Conservation (phyloP, 2,797 vertebrate genomes). For the Trematomus bernacchii region DNA sequence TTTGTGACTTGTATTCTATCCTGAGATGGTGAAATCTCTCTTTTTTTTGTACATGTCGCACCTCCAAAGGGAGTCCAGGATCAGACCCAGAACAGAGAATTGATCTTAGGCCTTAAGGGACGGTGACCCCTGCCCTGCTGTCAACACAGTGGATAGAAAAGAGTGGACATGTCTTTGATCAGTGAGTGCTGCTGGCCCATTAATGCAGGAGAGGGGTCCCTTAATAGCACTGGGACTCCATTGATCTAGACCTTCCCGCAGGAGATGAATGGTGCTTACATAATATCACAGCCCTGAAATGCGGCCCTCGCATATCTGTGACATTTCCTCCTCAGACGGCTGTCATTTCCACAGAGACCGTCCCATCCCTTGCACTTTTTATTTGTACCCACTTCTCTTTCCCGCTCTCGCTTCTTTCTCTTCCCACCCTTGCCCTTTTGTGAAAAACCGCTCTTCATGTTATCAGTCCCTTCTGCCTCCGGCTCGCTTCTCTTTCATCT, state of each 20-base stretch:
- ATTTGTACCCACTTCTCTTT: conserved; percentile 50
- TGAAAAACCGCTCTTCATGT: conserved; percentile 59
- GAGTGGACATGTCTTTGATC: conserved; percentile 58
- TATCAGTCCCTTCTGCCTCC: conserved; percentile 50
- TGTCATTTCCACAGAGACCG: conserved; percentile 70
- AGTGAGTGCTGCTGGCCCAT: conserved; percentile 62
- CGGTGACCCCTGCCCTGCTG: conserved; percentile 10
- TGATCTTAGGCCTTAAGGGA: conserved; percentile 39
- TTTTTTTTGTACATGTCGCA: not conserved
- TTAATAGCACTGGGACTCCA: conserved; percentile 67
- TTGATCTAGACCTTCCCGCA: conserved; percentile 75
- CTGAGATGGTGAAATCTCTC: conserved; percentile 12
- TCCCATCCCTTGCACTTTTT: conserved; percentile 53
- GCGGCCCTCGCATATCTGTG: conserved; percentile 67
- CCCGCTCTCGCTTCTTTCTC: conserved; percentile 41
- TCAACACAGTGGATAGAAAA: conserved; percentile 38
- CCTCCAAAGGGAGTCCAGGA: conserved; percentile 5
- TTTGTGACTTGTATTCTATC: conserved; percentile 1
- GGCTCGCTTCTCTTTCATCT: conserved; percentile 34
- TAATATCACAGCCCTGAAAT: conserved; percentile 69
- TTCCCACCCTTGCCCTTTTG: conserved; percentile 62
- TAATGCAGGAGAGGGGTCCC: conserved; percentile 66
- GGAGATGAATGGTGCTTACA: conserved; percentile 69
- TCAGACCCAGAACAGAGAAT: conserved; percentile 17
- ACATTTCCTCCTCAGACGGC: conserved; percentile 75